These are phyloP conservation scores for Drosophila austrosaltans DNA, from an alignment of 2,888 invertebrate species.

Conservation along the genomic window DNA sequence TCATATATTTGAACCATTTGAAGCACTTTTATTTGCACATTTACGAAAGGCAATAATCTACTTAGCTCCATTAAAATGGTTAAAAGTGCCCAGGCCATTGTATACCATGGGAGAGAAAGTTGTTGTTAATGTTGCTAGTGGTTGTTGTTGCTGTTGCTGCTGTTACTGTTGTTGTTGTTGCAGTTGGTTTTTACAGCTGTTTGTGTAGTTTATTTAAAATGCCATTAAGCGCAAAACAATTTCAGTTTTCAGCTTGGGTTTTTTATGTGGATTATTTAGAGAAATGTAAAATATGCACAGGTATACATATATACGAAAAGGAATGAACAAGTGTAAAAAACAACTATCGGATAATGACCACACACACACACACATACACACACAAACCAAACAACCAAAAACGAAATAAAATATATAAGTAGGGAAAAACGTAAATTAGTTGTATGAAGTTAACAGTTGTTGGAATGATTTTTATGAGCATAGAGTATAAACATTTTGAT, in stretches of 20 bases:
- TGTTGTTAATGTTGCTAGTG: neutral
- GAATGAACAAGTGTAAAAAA: constrained; percentile 44
- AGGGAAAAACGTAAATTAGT: neutral
- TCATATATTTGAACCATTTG: constrained; percentile 49
- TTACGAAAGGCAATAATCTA: constrained; percentile 66
- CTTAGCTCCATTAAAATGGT: constrained; percentile 69
- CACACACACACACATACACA: neutral
- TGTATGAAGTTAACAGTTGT: neutral
- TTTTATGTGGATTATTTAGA: constrained; percentile 65
- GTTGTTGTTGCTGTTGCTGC: neutral
- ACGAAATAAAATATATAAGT: neutral
- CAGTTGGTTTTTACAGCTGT: constrained; percentile 55
- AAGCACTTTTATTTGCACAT: constrained; percentile 65
- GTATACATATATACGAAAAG: neutral
- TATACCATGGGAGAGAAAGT: constrained; percentile 25
- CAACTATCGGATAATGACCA: neutral
- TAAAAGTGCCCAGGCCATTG: constrained; percentile 54
- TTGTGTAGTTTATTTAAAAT: constrained; percentile 73
- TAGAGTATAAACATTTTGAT: constrained; percentile 58
- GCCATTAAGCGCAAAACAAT: constrained; percentile 73
- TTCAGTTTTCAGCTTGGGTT: constrained; percentile 51
- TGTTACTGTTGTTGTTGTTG: neutral
- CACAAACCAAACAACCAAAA: neutral
- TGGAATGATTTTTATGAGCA: constrained; percentile 3
- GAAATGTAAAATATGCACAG: constrained; percentile 34